Evolutionary conservation across 1,140 invertebrate genomes (phyloP).

Genomic region (Alviniconcha marisindica): DNA sequence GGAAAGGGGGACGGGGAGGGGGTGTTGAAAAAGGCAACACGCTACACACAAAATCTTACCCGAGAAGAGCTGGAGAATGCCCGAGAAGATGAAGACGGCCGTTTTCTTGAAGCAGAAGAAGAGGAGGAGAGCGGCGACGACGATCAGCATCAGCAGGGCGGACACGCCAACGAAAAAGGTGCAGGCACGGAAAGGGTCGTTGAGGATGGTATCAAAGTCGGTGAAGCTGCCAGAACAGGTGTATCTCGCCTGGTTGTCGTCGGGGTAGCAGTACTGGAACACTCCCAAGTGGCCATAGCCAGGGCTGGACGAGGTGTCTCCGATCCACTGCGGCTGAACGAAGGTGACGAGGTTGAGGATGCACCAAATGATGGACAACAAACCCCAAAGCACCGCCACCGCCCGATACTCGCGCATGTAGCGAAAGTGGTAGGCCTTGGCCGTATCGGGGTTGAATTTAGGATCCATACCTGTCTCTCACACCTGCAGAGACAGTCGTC

Average conservation of each 20-base stretch:
- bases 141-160: conserved; percentile 89
- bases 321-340: conserved; percentile 96
- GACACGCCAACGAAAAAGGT: conserved; percentile 94
- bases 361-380: conserved; percentile 96
- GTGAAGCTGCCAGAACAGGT: conserved; percentile 87
- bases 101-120: conserved; percentile 97
- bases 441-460: conserved; percentile 59
- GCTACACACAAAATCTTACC: conserved; percentile 57
- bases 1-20: too few relatives aligned
- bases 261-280: conserved; percentile 86
- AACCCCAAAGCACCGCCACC: conserved; percentile 96
- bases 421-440: conserved; percentile 61
- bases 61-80: conserved; percentile 73
- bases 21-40: too few relatives aligned
- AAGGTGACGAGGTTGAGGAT: conserved; percentile 97
- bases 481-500: background rate
- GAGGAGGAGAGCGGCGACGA: conserved; percentile 89
- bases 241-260: conserved; percentile 46
- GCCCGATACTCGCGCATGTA: conserved; percentile 81
- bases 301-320: conserved; percentile 85
- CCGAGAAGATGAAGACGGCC: conserved; percentile 95
- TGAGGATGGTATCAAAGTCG: conserved; percentile 88
- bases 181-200: conserved; percentile 85
- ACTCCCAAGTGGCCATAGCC: conserved; percentile 93
- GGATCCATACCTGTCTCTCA: conserved; percentile 37